These are phyloP conservation scores for Oryzias javanicus DNA, from an alignment of 2,113 vertebrate species.

Conservation along the genomic window DNA sequence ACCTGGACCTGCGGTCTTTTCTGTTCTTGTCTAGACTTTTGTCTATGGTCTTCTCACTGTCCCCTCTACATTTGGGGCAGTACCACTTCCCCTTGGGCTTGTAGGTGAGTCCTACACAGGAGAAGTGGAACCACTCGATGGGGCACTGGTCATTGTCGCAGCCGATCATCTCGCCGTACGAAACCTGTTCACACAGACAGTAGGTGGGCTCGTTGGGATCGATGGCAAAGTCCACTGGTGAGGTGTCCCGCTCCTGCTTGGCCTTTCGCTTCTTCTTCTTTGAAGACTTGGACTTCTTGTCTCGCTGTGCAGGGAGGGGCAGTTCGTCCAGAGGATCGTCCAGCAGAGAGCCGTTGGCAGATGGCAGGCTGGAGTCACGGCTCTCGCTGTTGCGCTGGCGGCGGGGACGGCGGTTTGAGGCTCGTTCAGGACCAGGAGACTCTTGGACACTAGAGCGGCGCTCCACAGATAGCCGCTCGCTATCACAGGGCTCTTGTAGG, in stretches of 20 bases:
- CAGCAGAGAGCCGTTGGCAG: constrained; percentile 84
- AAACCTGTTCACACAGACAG: constrained; percentile 94
- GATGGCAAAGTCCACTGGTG: constrained; percentile 89
- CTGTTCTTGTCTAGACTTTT: constrained; percentile 93
- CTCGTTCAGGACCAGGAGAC: constrained; percentile 73
- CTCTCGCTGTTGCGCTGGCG: constrained; percentile 94
- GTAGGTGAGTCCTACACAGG: constrained; percentile 92
- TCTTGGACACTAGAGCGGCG: constrained; percentile 70
- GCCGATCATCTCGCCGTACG: constrained; percentile 93
- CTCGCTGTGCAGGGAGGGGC: constrained; percentile 84
- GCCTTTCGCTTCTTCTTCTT: constrained; percentile 95
- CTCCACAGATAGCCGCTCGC: constrained; percentile 72
- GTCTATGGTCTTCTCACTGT: constrained; percentile 97
- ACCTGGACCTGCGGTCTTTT: constrained; percentile 93
- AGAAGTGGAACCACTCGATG: constrained; percentile 97
- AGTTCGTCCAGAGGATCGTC: constrained; percentile 83
- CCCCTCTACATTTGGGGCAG: constrained; percentile 93
- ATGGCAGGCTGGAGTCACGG: constrained; percentile 87
- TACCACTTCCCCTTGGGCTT: constrained; percentile 97
- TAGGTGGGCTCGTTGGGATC: constrained; percentile 96
- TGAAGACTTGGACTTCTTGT: constrained; percentile 92
- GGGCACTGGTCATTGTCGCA: constrained; percentile 95
- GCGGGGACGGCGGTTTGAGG: constrained; percentile 86
- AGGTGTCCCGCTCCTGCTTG: constrained; percentile 91
- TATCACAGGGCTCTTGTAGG: constrained; percentile 85